Evolutionary conservation across 2,797 vertebrate genomes (phyloP), one percentile per base, ranked within the genome.

Genomic region (Sebastes kiyomatsui): DNA sequence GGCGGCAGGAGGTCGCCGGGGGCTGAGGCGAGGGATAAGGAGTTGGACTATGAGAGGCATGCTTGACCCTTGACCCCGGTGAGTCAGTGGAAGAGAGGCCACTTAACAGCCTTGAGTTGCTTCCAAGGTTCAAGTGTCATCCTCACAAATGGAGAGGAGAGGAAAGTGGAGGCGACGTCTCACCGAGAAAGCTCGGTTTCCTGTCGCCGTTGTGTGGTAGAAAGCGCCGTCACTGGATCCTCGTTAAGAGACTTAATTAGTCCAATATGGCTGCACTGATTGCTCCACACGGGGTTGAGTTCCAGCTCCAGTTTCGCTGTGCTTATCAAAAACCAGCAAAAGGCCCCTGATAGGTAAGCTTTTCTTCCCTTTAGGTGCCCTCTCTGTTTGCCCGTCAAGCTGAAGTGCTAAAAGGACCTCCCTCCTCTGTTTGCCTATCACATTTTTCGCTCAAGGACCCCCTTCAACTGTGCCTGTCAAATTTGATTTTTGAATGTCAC

Each of bases 171-270:
- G 60, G 49, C 0, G 27, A 71, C n/a, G 3, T 70, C 23, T 56
- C 13, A 2, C 35, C 0, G 54, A 55, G 28, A 65, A 73, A 68
- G 14, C 38, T 16, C 3, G 35, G 28, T 35, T 54, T 73, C 38
- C 16, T 52, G 30, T 64, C 4, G 2, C 25, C 77, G 61, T 59
- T 27, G 52, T 76, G 72, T 16, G 46, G 20, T n/a, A 14, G 55
- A 75, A 56, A 46, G 49, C 54, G 80, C 65, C 64, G 67, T 89
- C 80, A 81, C 74, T 61, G 68, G 69, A 72, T 74, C 66, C 82
- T 89, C 11, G 27, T 90, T 90, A 83, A 72, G 79, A 73, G 58
- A 49, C 82, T 71, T 92, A 92, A 94, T 92, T 92, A 90, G 80
- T 91, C 83, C 87, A 88, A 78, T 83, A 85, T 83, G 83, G 82